Base-by-base conservation (phyloP, 2,797 vertebrate genomes). In the Ispidina picta region DNA sequence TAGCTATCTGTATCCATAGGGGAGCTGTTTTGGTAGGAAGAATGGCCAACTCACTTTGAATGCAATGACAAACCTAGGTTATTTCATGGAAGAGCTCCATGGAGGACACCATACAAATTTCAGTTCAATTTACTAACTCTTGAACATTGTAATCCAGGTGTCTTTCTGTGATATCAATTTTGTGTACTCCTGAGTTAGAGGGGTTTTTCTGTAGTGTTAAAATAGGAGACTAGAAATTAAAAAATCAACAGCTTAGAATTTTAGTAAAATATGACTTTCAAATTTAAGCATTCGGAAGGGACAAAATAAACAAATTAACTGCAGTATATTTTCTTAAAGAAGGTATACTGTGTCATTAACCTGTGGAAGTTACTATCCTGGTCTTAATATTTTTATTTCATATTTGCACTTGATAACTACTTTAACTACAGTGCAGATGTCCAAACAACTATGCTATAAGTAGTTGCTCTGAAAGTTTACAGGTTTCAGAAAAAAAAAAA, bases 1-100 rank as follows among this genome's bases (percentile, higher is more conserved):
- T 54, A 84, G 78, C 88, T 87, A 77, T 75, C 90, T 87, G 88
- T 75, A 88, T 82, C 43, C 85, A 75, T n/a, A 26, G 12, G 72
- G 68, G 83, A 91, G 65, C 48, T 49, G 26, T 85, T 95, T 85
- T 77, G 54, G 76, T 74, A 48, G 62, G 55, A 91, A 83, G 49
- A 81, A 88, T 23, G 44, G 59, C 28, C 83, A 90, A 17, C 12
- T 65, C 48, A 4, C 15, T 75, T 64, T 86, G 55, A 92, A 86
- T 17, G 43, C 66, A 86, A 46, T 37, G 66, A 60, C 39, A 92
- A 89, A 88, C 26, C n/a, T 44, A 26, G 89, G 46, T 12, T 35
- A 51, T 64, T 86, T 26, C 22, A 41, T 25, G 21, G 71, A 77
- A 86, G 20, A 63, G 55, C 51, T 79, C 90, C 56, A 5, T 7